These are phyloP conservation scores for Dicentrarchus labrax DNA, from an alignment of 2,113 vertebrate species.

Conservation along the genomic window DNA sequence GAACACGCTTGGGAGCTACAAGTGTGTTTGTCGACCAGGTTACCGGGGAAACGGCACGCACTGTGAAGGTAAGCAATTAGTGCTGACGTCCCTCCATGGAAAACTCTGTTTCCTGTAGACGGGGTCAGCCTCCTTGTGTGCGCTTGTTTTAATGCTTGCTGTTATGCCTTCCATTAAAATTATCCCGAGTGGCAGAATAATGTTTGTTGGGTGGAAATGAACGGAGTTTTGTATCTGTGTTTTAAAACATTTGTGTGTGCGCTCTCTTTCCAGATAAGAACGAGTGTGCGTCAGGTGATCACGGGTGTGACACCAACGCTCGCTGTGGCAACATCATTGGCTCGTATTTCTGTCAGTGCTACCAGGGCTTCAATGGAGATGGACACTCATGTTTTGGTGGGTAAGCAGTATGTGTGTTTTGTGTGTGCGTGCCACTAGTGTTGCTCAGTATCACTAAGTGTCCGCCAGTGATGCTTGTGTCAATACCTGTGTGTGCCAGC, in stretches of 20 bases:
- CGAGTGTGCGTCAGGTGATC: conserved; percentile 81
- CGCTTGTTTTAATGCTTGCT: conserved; percentile 49
- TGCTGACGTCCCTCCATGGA: conserved; percentile 46
- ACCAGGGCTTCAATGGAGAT: conserved; percentile 86
- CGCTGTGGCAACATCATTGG: conserved; percentile 87
- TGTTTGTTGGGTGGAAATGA: conserved; percentile 30
- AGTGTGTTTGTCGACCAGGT: conserved; percentile 84
- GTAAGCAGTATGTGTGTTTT: conserved; percentile 33
- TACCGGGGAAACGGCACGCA: conserved; percentile 87
- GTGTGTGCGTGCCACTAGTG: background rate
- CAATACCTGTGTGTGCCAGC: background rate
- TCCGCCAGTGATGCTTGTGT: background rate
- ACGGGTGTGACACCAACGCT: conserved; percentile 84
- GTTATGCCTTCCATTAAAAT: conserved; percentile 55
- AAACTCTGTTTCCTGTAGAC: conserved; percentile 51
- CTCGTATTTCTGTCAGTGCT: conserved; percentile 88
- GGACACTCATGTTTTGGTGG: conserved; percentile 85
- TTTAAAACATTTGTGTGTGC: background rate
- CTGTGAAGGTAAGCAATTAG: conserved; percentile 84
- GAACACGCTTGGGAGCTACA: conserved; percentile 85
- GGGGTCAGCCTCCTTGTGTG: conserved; percentile 53
- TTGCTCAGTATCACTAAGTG: background rate
- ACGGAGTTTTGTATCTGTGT: background rate
- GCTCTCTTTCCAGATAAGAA: conserved; percentile 80
- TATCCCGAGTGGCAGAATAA: background rate